Percentiles rank a stretch among this genome's conserved stretches.
These are phyloP conservation scores for Idris sp. DNA, from an alignment of 1,140 invertebrate genomes.

Conservation along the genomic window DNA sequence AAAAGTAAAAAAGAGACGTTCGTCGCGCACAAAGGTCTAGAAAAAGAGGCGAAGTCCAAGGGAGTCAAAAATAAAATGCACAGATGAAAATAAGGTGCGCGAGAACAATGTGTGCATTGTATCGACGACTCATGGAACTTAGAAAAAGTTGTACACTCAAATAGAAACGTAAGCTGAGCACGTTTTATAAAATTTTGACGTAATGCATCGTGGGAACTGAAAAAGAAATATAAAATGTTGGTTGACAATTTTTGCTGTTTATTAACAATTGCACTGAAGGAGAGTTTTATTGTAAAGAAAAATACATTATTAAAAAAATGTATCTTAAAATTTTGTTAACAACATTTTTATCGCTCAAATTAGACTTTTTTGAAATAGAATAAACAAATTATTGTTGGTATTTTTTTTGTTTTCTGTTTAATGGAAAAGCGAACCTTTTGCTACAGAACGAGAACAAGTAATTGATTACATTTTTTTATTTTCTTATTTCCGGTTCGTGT, in stretches of 20 bases:
- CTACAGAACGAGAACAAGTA: conserved; percentile 3
- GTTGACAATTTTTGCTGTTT: no score
- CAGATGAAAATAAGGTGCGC: conserved; percentile 16
- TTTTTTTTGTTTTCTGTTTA: not conserved
- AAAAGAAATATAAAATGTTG: no score
- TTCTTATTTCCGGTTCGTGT: not conserved
- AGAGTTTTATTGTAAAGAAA: no score
- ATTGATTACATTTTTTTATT: conserved; percentile 12
- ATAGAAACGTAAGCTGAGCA: not conserved
- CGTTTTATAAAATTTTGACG: no score
- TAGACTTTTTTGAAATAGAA: no score
- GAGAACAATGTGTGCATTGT: conserved; percentile 13
- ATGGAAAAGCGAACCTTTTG: conserved; percentile 20
- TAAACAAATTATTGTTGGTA: no score
- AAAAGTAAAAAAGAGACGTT: conserved; percentile 38
- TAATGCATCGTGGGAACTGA: no score
- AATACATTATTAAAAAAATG: no score
- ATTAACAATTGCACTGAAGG: no score
- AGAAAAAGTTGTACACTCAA: not conserved
- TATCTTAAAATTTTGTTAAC: no score
- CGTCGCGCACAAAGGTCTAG: conserved; percentile 28
- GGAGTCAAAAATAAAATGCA: conserved; percentile 26
- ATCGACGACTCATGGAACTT: conserved; percentile 15
- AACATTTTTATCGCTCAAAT: no score
- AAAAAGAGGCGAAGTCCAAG: conserved; percentile 7